Conservation (phyloP, 2,888 invertebrate species). For the Eupithecia tripunctaria region DNA sequence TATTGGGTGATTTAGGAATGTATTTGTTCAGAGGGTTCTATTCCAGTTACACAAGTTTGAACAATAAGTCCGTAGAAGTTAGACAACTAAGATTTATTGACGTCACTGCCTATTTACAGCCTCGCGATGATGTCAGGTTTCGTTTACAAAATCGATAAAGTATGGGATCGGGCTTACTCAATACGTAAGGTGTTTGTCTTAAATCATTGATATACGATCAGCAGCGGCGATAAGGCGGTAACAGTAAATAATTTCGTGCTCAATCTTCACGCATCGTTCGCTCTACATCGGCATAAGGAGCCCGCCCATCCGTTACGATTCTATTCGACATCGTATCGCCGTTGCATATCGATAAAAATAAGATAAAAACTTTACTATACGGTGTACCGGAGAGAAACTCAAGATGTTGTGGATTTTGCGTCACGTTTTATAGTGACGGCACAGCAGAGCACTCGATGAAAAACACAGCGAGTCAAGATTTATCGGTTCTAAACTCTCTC, state of each 20-base stretch:
- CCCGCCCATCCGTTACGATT: constrained; percentile 52
- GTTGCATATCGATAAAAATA: constrained; percentile 50
- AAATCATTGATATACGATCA: constrained; percentile 46
- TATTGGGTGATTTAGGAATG: constrained; percentile 25
- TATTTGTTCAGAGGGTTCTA: constrained; percentile 23
- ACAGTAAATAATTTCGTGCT: constrained; percentile 54
- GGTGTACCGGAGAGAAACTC: constrained; percentile 45
- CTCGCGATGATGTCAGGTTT: constrained; percentile 12
- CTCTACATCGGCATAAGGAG: constrained; percentile 57
- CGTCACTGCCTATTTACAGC: constrained; percentile 5
- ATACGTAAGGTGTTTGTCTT: constrained; percentile 41
- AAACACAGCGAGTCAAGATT: constrained; percentile 33
- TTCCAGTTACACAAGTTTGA: constrained; percentile 13
- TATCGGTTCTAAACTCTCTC: constrained; percentile 33
- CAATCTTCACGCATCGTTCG: constrained; percentile 58
- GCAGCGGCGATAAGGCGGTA: constrained; percentile 46
- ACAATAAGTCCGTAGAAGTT: constrained; percentile 16
- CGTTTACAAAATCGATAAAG: constrained; percentile 22
- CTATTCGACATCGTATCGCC: constrained; percentile 52
- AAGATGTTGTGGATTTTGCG: constrained; percentile 36
- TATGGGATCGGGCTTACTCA: constrained; percentile 12
- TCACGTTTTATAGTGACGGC: constrained; percentile 38
- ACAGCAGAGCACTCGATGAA: constrained; percentile 35
- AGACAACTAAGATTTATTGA: constrained; percentile 2
- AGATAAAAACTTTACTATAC: constrained; percentile 48